Evolutionary conservation across 2,113 vertebrate genomes (phyloP), one percentile per base, ranked within the genome.

Genomic region (Microtus richardsoni): DNA sequence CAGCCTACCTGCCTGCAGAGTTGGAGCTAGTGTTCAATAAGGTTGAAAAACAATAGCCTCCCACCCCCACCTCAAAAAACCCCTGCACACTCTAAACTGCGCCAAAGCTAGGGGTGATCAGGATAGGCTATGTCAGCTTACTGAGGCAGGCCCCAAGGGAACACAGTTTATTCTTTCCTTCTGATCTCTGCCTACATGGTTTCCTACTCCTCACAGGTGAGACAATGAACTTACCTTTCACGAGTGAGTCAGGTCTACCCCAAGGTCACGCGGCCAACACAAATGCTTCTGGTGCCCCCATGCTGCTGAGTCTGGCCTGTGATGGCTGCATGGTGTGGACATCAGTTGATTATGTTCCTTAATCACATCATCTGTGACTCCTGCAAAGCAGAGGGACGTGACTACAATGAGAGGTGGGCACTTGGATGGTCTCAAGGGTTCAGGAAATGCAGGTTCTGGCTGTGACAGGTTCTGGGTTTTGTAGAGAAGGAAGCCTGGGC

Each of bases 281-380:
- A 17, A 39, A 22, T 19, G 19, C 5, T 6, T 26, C 24, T 24
- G 6, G 4, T 13, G 5, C 26, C 16, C 75, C 58, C 0, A 0
- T 1, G 60, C 74, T 87, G 6, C 68, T 21, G 24, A 36, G 28
- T 41, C 44, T 22, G 5, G 4, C 77, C 89, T 77, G 33, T 78
- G 77, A n/a, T 60, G n/a, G 16, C 26, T 16, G 30, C 7, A 3
- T 17, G 44, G 54, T 26, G 2, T 36, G 66, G 73, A 11, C 36
- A 22, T 1, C 0, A 0, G 85, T 41, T 60, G 30, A 30, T 5
- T 5, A 2, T 1, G 0, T 4, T 12, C 24, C 28, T 24, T 28
- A 54, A 33, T 1, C 11, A 1, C n/a, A 33, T 84, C 83, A 66
- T 39, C 21, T 4, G 2, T 39, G 58, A 3, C 19, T 70, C 28